Evolutionary conservation across 2,113 vertebrate genomes (phyloP), one percentile per base, ranked within the genome.

Genomic region (Arizona elegans): DNA sequence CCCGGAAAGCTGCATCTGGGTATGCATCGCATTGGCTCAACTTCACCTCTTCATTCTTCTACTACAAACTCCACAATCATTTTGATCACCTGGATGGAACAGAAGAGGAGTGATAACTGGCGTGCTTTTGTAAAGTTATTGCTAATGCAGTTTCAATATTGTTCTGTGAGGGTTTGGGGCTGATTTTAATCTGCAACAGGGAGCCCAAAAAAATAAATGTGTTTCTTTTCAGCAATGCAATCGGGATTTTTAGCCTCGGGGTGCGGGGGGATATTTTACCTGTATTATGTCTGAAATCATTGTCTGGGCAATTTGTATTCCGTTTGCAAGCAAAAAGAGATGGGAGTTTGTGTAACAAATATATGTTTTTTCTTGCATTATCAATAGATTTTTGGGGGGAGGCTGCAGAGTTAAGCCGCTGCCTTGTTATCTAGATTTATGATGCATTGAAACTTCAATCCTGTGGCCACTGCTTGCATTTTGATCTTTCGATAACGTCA

Each of bases 401-500:
- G n/a, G 91, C 23, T 92, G 93, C 94, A 88, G 92, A 94, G 87
- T 96, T 96, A 94, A 96, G 94, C 89, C 94, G 95, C 95, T 24
- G 94, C 93, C 92, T 95, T 92, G 21, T 91, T 5, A 9, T 8
- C 96, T 55, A 59, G 90, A 89, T 95, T 94, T 92, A 87, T 86
- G 85, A 96, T 95, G 94, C 91, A 87, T 91, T 53, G 86, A 94
- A 95, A 94, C 91, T 93, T 59, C 96, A 90, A 90, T 93, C n/a
- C 88, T 94, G 89, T 96, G 95, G 95, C 96, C 93, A 58, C n/a
- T 94, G 95, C 94, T 81, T 96, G 95, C 93, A 96, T 97, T 97
- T 97, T 93, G 97, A 95, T 97, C 94, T 95, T 87, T 95, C 94
- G 97, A 97, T 96, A 96, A 96, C 98, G 97, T 97, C 98, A 95